These are phyloP conservation scores for Tenebrosternarchus preto DNA, from an alignment of 2,113 vertebrate species.

Conservation along the genomic window DNA sequence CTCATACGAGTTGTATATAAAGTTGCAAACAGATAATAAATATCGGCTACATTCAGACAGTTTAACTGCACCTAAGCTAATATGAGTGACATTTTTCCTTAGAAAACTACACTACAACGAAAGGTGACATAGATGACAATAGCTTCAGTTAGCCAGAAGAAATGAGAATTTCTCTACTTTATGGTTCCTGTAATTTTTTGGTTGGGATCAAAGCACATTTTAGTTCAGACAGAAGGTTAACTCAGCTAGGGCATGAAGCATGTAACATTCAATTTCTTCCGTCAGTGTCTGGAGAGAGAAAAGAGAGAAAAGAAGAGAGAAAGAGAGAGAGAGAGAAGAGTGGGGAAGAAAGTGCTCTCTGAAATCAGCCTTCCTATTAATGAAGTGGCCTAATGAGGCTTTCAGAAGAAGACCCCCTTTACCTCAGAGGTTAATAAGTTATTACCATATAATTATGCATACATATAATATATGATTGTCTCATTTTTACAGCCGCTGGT, in stretches of 20 bases:
- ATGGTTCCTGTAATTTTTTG: background rate
- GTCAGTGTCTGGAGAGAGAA: background rate
- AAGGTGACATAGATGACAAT: background rate
- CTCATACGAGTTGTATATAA: background rate
- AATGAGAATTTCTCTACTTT: background rate
- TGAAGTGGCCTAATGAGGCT: constrained; percentile 68
- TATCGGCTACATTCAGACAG: background rate
- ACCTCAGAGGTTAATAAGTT: constrained; percentile 72
- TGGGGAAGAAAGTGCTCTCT: constrained; percentile 9
- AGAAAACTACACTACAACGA: no score
- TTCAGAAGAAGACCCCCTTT: constrained; percentile 60
- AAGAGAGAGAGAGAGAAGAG: background rate
- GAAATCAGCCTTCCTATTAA: constrained; percentile 50
- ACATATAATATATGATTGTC: constrained; percentile 53
- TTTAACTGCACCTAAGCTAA: background rate
- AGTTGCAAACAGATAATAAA: background rate
- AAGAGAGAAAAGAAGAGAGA: background rate
- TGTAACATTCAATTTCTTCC: constrained; percentile 20
- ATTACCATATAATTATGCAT: constrained; percentile 68
- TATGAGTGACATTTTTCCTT: background rate
- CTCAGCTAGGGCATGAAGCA: constrained; percentile 5
- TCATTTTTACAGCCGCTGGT: constrained; percentile 32
- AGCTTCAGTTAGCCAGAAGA: background rate
- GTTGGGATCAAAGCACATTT: constrained; percentile 33
- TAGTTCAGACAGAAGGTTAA: constrained; percentile 13